phyloP scores from a whole-genome alignment of 2,888 invertebrate species.

The Chrysolina oricalcia region DNA sequence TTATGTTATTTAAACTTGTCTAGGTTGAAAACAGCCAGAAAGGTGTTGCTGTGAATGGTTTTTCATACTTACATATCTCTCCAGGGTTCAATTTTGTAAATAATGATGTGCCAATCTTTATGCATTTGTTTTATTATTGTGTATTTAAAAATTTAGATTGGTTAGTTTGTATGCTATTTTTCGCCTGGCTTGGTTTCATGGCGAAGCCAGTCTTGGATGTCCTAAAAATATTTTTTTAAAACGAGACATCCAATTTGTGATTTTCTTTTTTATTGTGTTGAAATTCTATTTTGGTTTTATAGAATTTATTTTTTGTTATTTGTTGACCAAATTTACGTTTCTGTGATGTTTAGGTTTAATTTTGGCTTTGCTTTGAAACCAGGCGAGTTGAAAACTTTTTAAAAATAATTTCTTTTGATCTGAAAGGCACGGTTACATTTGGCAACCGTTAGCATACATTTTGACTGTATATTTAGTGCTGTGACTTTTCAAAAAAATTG shows the following conservation, averaged over 20 bases:
- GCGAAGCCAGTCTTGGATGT: conserved; percentile 39
- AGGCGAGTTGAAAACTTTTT: conserved; percentile 38
- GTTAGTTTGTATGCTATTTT: conserved; percentile 53
- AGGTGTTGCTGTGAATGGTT: conserved; percentile 65
- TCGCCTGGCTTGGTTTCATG: conserved; percentile 30
- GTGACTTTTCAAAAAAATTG: conserved; percentile 68
- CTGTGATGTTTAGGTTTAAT: conserved; percentile 57
- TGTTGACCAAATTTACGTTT: conserved; percentile 54
- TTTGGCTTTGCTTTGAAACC: conserved; percentile 30
- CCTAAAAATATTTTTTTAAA: conserved; percentile 48
- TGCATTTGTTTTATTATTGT: conserved; percentile 63
- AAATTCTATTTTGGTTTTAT: conserved; percentile 52
- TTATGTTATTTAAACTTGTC: conserved; percentile 62
- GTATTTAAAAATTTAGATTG: conserved; percentile 52
- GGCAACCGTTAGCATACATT: conserved; percentile 66
- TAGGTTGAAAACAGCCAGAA: conserved; percentile 57
- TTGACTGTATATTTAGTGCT: conserved; percentile 72
- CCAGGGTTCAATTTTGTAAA: conserved; percentile 72
- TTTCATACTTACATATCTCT: conserved; percentile 72
- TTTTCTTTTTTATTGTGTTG: conserved; percentile 52
- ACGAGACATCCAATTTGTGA: conserved; percentile 49
- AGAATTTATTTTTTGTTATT: conserved; percentile 55
- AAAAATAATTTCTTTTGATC: conserved; percentile 57
- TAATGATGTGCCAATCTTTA: conserved; percentile 72
- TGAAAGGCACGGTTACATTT: conserved; percentile 67